Percentiles rank a stretch among this genome's conserved stretches.
Evolutionary conservation across 64 coral and sea anemone genomes (phyloP).

Genomic region (Stylophora pistillata): DNA sequence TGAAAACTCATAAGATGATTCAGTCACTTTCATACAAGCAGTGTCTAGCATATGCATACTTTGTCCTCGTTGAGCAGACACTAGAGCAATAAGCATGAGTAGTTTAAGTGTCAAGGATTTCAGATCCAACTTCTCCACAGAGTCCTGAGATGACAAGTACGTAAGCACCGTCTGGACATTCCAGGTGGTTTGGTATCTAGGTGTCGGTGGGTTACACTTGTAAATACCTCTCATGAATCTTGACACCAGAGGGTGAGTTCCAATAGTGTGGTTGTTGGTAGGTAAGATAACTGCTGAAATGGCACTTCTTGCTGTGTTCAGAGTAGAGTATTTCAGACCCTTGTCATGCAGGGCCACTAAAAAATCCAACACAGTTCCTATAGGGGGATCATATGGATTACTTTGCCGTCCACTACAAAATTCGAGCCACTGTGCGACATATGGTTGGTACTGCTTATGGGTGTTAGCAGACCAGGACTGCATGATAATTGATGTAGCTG

Average conservation of each 20-base stretch:
- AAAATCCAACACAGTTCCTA: conserved; percentile 29
- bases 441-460: conserved; percentile 33
- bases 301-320: not conserved
- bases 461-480: conserved; percentile 22
- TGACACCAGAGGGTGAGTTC: not conserved
- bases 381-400: conserved; percentile 50
- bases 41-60: conserved; percentile 52
- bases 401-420: conserved; percentile 23
- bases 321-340: conserved; percentile 3
- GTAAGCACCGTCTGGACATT: conserved; percentile 1
- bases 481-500: conserved; percentile 13
- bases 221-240: conserved; percentile 19
- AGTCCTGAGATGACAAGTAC: not conserved
- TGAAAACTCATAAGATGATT: conserved; percentile 41
- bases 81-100: conserved; percentile 31
- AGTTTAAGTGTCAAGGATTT: conserved; percentile 21
- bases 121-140: not conserved
- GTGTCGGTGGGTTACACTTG: conserved; percentile 9
- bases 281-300: conserved; percentile 1
- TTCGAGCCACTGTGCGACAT: not conserved
- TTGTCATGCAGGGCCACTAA: conserved; percentile 10
- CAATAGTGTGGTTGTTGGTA: conserved; percentile 14
- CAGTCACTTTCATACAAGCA: conserved; percentile 18
- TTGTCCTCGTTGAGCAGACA: conserved; percentile 52
- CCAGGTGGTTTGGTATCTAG: not conserved